Conservation (phyloP, 2,113 vertebrate species). For the Coracopsis vasa region DNA sequence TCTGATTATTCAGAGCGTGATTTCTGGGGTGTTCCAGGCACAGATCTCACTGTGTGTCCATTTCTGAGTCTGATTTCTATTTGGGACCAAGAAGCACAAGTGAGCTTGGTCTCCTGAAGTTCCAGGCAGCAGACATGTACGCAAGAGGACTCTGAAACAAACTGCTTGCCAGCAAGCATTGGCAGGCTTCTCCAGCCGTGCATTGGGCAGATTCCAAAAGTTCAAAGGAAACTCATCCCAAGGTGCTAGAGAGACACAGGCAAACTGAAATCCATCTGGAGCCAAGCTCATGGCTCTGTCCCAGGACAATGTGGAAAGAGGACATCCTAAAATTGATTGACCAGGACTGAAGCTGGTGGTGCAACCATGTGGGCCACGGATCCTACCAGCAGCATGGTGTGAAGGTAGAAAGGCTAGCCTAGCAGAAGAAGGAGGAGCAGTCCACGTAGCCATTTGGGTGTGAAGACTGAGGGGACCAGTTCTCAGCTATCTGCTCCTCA, state of each 20-base stretch:
- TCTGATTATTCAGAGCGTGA: not conserved
- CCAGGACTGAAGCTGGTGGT: not conserved
- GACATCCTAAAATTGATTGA: not conserved
- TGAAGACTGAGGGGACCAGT: not conserved
- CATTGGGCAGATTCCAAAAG: not conserved
- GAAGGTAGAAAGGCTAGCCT: not conserved
- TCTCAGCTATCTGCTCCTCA: not conserved
- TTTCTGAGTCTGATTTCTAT: not conserved
- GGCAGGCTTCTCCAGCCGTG: not conserved
- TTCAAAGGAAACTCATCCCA: not conserved
- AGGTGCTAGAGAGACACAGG: not conserved
- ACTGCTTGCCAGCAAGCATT: not conserved
- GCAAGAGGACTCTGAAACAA: not conserved
- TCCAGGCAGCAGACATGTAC: not conserved
- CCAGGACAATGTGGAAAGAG: not conserved
- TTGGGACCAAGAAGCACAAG: not conserved
- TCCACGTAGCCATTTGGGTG: fast-evolving
- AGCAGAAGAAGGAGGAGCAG: not conserved
- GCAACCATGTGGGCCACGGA: not conserved
- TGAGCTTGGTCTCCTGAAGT: not conserved
- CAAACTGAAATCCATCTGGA: not conserved
- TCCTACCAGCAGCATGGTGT: not conserved
- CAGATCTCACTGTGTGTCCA: fast-evolving
- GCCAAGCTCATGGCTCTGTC: not conserved
- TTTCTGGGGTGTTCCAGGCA: not conserved